These are phyloP conservation scores for Aspidoscelis tigris DNA, from an alignment of 2,113 vertebrate species.

Conservation along the genomic window DNA sequence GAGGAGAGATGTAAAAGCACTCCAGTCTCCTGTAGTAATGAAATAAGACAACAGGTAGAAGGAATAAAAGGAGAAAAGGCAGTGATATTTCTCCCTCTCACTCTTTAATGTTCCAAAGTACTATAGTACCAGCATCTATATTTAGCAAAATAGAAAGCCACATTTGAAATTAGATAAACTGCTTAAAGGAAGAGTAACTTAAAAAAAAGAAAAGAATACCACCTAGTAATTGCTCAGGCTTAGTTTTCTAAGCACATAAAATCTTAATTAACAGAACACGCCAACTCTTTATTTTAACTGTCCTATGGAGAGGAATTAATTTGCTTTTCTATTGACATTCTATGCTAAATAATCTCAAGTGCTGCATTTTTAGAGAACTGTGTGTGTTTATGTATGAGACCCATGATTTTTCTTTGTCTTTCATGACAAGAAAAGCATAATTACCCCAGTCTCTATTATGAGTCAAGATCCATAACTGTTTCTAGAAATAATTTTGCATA, in stretches of 20 bases:
- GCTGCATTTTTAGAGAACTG: slow-evolving; percentile 42
- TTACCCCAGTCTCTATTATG: background rate
- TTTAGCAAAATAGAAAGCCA: slow-evolving; percentile 63
- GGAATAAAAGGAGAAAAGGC: slow-evolving; percentile 36
- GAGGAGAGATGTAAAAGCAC: slow-evolving; percentile 38
- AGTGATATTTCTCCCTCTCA: slow-evolving; percentile 51
- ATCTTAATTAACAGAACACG: slow-evolving; percentile 31
- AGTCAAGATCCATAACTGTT: slow-evolving; percentile 50
- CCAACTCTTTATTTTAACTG: slow-evolving; percentile 45
- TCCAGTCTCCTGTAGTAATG: slow-evolving; percentile 51
- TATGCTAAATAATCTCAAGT: background rate
- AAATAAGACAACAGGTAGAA: slow-evolving; percentile 65
- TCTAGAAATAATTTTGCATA: slow-evolving; percentile 38
- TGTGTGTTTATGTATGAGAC: background rate
- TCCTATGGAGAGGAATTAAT: background rate
- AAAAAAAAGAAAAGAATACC: slow-evolving; percentile 41
- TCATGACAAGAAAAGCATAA: slow-evolving; percentile 37
- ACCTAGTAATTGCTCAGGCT: slow-evolving; percentile 38
- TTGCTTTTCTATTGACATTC: slow-evolving; percentile 33
- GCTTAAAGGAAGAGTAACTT: slow-evolving; percentile 43
- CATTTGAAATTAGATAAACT: slow-evolving; percentile 50
- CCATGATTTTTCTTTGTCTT: slow-evolving; percentile 12
- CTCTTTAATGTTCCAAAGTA: slow-evolving; percentile 47
- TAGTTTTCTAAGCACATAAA: slow-evolving; percentile 11
- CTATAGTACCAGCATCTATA: slow-evolving; percentile 54